Evolutionary conservation across 2,888 invertebrate species (phyloP).

Genomic region (Apamea anceps): DNA sequence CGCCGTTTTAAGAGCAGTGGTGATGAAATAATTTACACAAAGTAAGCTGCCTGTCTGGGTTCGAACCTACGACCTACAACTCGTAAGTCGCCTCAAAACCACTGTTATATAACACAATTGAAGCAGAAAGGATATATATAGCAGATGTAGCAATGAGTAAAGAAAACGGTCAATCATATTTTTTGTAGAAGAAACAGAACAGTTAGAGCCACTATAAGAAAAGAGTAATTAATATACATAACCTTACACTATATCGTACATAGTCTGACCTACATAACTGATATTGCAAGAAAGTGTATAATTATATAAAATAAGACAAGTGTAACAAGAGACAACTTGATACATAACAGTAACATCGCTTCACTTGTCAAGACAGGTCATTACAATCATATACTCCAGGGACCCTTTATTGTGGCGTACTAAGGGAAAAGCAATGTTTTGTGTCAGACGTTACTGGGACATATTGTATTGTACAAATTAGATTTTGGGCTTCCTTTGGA

Average conservation of each 20-base stretch:
- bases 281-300: neutral
- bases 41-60: too few species aligned
- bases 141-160: neutral
- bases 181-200: too few species aligned
- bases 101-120: too few species aligned
- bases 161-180: neutral
- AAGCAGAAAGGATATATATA: too few species aligned
- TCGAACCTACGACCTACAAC: too few species aligned
- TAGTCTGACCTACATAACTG: neutral
- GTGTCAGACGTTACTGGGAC: neutral
- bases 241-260: neutral
- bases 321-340: neutral
- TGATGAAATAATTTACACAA: too few species aligned
- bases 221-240: neutral
- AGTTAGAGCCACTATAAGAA: neutral
- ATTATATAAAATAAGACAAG: neutral
- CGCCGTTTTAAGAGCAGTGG: too few species aligned
- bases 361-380: constrained; percentile 3
- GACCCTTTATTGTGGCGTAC: constrained; percentile 7
- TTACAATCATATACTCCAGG: constrained; percentile 11
- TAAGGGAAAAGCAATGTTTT: constrained; percentile 31
- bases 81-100: too few species aligned
- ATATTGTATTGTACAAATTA: neutral
- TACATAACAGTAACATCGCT: neutral
- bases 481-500: neutral